Evolutionary conservation across 2,113 vertebrate species (phyloP).

Genomic region (Acrocephalus kingi): DNA sequence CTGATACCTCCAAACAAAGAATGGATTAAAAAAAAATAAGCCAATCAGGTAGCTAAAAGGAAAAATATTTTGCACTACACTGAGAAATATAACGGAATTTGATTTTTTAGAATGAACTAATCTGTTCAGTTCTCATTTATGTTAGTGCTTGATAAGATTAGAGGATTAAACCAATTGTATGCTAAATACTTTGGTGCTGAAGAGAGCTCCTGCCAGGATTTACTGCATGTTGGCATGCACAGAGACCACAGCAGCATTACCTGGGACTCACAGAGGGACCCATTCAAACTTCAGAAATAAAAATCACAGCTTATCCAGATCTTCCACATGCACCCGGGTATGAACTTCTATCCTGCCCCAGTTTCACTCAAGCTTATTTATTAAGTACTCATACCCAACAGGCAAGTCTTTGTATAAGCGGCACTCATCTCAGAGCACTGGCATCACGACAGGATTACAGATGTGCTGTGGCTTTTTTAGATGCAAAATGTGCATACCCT

Average conservation of each 20-base stretch:
- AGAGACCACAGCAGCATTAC: not conserved
- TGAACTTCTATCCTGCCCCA: not conserved
- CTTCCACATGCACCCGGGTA: not conserved
- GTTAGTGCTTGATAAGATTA: slow-evolving; percentile 30
- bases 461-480: not conserved
- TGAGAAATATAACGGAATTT: not conserved
- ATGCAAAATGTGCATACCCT: not conserved
- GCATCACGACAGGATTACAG: slow-evolving; percentile 1
- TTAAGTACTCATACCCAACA: not conserved
- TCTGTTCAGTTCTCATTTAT: slow-evolving; percentile 1
- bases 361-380: slow-evolving; percentile 4
- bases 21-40: not conserved
- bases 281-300: not conserved
- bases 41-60: not conserved
- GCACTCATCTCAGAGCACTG: not conserved
- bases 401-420: slow-evolving; percentile 7
- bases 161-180: slow-evolving; percentile 35
- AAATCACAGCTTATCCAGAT: slow-evolving; percentile 3
- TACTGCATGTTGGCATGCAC: not conserved
- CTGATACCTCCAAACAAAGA: not conserved
- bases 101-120: slow-evolving; percentile 21
- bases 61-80: not conserved
- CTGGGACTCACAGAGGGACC: not conserved
- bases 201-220: not conserved
- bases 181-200: not conserved